Evolutionary conservation across 2,797 vertebrate genomes (phyloP), one percentile per base, ranked within the genome.

Genomic region (Melopsittacus undulatus): DNA sequence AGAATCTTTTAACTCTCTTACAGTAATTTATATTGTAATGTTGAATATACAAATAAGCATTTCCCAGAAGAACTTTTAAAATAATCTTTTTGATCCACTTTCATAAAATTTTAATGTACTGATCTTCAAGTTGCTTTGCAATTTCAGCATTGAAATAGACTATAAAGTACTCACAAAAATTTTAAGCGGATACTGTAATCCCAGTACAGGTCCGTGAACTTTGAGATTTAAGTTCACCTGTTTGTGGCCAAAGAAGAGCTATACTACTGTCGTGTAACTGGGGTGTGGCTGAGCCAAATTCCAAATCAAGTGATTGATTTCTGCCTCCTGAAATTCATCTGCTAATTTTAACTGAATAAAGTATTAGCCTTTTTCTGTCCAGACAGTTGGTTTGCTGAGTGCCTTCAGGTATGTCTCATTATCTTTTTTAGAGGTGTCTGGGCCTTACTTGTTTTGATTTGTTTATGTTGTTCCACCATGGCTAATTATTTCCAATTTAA

Each of bases 51-150:
- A 95, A 92, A 94, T 76, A 91, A 59, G 87, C 43, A 91, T 93
- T 95, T 97, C 80, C 86, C 85, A 85, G 81, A 96, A 97, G 67
- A 92, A 73, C 73, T 77, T 96, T 90, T 70, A 90, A 68, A 96
- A 94, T 86, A 90, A 94, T 94, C 14, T 83, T 97, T 97, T 96
- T 95, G 67, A 95, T 96, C 82, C 90, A 87, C 40, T 85, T 92
- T 42, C 73, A 89, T 97, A 90, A 94, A 97, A 95, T 94, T 94
- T 95, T 97, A 94, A 95, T 89, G 70, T 70, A 68, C 75, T 67
- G 23, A 59, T 64, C 92, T 97, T 94, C 87, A 77, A 95, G 30
- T 94, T 92, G 32, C 56, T 95, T 96, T 93, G 57, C 32, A 91
- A 20, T 84, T 92, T 95, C 90, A 86, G 22, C 76, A 64, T 43